phyloP scores from a whole-genome alignment of 1,140 invertebrate species.

The Apis laboriosa region DNA sequence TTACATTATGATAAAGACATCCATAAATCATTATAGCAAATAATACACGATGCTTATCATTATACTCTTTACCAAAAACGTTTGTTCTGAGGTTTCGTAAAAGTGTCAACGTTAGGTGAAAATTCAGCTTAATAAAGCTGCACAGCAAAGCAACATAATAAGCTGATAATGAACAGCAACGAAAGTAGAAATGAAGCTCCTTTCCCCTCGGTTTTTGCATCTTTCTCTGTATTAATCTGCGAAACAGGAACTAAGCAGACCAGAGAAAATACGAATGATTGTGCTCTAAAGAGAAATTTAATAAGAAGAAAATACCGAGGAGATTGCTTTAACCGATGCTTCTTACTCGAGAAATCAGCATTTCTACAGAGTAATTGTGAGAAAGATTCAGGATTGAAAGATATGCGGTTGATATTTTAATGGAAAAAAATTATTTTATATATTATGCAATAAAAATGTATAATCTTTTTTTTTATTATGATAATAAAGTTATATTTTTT shows the following conservation, averaged over 20 bases:
- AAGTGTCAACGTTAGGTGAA: not conserved
- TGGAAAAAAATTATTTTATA: not conserved
- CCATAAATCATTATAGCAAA: no score
- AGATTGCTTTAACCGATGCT: not conserved
- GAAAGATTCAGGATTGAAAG: no score
- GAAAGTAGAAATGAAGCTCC: not conserved
- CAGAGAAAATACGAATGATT: conserved; percentile 12
- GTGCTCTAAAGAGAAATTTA: conserved; percentile 1
- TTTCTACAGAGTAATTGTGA: no score
- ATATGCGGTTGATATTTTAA: not conserved
- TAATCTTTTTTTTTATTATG: no score
- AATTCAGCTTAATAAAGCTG: not conserved
- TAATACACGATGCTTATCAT: not conserved
- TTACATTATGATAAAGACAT: no score
- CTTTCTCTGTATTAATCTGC: not conserved
- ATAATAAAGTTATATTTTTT: no score
- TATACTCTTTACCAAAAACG: not conserved
- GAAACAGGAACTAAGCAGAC: not conserved
- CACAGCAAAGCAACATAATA: not conserved
- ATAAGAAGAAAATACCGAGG: conserved; percentile 23
- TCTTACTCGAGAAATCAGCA: not conserved
- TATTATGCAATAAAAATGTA: no score
- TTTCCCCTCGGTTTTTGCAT: not conserved
- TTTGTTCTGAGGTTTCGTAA: not conserved
- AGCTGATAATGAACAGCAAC: not conserved